These are phyloP conservation scores for Drosophila engyochracea DNA, from an alignment of 2,888 invertebrate species.

Conservation along the genomic window DNA sequence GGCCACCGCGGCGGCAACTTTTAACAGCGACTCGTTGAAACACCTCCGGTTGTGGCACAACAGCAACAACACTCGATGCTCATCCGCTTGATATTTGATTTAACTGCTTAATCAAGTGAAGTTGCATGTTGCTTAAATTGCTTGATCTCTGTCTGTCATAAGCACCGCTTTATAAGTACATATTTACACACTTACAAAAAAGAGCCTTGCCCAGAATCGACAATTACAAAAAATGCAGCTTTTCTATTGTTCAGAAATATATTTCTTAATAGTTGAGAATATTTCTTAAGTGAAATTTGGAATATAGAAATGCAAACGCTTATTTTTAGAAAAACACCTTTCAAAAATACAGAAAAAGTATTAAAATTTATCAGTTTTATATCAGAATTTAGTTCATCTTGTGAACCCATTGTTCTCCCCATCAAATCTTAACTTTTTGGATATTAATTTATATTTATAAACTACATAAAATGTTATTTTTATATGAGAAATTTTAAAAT, in stretches of 20 bases:
- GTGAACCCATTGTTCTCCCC: too few relatives aligned
- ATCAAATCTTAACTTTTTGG: too few relatives aligned
- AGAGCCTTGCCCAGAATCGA: background rate
- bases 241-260: background rate
- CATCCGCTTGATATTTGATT: constrained; percentile 64
- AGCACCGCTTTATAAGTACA: constrained; percentile 37
- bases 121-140: constrained; percentile 70
- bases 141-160: constrained; percentile 60
- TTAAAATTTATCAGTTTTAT: background rate
- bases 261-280: too few relatives aligned
- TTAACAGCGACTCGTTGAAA: constrained; percentile 68
- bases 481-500: background rate
- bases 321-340: background rate
- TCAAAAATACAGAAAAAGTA: background rate
- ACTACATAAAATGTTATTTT: background rate
- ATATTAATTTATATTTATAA: background rate
- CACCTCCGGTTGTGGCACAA: constrained; percentile 55
- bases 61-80: constrained; percentile 7
- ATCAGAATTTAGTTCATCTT: accelerated
- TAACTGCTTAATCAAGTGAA: constrained; percentile 78
- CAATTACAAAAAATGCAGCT: background rate
- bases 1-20: constrained; percentile 72
- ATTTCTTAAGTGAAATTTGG: background rate
- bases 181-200: background rate
- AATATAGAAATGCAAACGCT: background rate